Evolutionary conservation across 2,113 vertebrate species (phyloP), one percentile per base, ranked within the genome.

Genomic region (Tapirus terrestris): DNA sequence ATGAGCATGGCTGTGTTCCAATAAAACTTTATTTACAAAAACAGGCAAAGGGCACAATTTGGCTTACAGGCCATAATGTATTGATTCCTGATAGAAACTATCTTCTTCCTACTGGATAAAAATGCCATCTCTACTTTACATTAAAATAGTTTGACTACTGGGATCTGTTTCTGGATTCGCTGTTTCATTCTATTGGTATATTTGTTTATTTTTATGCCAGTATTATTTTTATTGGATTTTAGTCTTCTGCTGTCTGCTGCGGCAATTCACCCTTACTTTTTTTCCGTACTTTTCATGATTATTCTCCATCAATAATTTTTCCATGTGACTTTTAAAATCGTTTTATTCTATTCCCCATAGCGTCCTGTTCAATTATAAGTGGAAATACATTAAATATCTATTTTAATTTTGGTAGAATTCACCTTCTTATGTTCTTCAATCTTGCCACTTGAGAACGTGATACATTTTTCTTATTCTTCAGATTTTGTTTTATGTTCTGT

Each of bases 351-450:
- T 61, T 68, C 33, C 43, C 33, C n/a, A 53, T 23, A 31, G 6
- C n/a, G 20, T 61, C 16, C n/a, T 77, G 21, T 70, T 83, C 18
- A 12, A 33, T 73, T 91, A 12, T 27, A 91, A 92, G 48, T 79
- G 23, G 33, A 89, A 92, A 60, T 68, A 25, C 23, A 17, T 82
- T 92, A 60, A 53, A n/a, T 94, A 84, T 89, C n/a, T 43, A 6
- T 80, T 89, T 91, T 89, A 65, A 84, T 96, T 94, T 97, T 92
- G 36, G 12, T 75, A 36, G 45, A 84, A 84, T 75, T 97, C 10
- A 56, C n/a, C 58, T 93, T 77, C 51, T 68, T 67, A 70, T 60
- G 51, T 31, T 79, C n/a, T 67, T 73, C 79, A 79, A 16, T 94
- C 20, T 94, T 94, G 8, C 13, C 33, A 84, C 14, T 25, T 33